Conservation (phyloP, 2,888 invertebrate genomes). For the Hydriomena furcata region DNA sequence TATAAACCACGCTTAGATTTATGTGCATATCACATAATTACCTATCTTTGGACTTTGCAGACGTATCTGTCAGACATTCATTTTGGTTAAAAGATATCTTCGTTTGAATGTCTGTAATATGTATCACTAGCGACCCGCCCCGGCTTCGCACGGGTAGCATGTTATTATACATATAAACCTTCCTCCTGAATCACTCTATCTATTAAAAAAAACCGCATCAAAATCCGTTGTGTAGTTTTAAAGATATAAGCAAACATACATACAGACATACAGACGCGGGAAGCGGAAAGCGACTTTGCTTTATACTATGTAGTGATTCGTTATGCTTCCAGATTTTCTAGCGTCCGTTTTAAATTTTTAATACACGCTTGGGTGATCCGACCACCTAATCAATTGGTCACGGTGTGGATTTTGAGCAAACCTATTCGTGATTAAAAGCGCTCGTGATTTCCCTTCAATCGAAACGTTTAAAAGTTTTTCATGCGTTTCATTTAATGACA, state of each 20-base stretch:
- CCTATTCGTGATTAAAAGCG: slow-evolving; percentile 42
- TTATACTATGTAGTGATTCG: no score
- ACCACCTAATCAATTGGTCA: slow-evolving; percentile 62
- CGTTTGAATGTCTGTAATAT: slow-evolving; percentile 35
- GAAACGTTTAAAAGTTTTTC: slow-evolving; percentile 41
- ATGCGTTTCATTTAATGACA: slow-evolving; percentile 24
- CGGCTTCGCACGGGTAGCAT: no score
- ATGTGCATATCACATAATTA: slow-evolving; percentile 52
- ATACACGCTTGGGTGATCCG: slow-evolving; percentile 52
- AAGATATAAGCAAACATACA: no score
- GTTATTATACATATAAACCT: no score
- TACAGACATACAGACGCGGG: no score
- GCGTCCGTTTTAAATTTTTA: slow-evolving; percentile 57
- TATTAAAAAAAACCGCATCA: no score
- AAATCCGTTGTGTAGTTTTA: no score
- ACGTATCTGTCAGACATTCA: slow-evolving; percentile 36
- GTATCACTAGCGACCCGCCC: no score
- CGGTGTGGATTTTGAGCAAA: slow-evolving; percentile 54
- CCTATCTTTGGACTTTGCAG: slow-evolving; percentile 40
- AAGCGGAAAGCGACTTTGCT: no score
- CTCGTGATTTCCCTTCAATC: slow-evolving; percentile 53
- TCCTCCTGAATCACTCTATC: no score
- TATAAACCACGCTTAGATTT: slow-evolving; percentile 53
- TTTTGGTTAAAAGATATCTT: slow-evolving; percentile 35
- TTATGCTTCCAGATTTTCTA: slow-evolving; percentile 44